Conservation (phyloP, 2,113 vertebrate genomes). For the Sinocyclocheilus anophthalmus region DNA sequence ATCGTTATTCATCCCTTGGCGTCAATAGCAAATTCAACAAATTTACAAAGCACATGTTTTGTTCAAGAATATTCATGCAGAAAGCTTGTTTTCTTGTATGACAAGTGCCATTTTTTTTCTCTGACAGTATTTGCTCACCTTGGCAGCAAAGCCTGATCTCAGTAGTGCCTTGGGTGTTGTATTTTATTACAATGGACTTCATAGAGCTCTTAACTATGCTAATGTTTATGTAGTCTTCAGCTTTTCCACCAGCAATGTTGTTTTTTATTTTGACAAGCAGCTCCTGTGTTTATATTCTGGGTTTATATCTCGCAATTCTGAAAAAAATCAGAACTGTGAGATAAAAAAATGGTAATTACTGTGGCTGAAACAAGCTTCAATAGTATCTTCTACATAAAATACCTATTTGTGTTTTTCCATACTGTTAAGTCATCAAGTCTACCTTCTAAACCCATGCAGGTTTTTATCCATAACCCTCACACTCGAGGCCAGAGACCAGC, state of each 20-base stretch:
- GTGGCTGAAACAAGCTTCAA: background rate
- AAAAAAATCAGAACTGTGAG: conserved; percentile 66
- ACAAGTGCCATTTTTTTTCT: background rate
- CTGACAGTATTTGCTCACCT: too few species aligned
- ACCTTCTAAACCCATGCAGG: conserved; percentile 70
- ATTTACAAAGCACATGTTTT: background rate
- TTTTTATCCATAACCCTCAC: conserved; percentile 97
- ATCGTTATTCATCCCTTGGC: background rate
- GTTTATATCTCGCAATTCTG: conserved; percentile 60
- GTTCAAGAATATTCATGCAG: background rate
- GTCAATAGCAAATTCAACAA: background rate
- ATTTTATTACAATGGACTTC: background rate
- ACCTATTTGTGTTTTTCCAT: background rate
- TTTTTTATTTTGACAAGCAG: background rate
- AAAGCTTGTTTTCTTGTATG: background rate
- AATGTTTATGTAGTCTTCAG: too few species aligned
- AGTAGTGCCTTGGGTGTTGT: background rate
- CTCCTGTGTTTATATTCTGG: background rate
- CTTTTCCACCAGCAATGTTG: too few species aligned
- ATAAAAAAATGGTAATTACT: conserved; percentile 85
- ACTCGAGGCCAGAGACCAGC: conserved; percentile 76
- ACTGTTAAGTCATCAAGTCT: background rate
- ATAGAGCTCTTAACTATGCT: too few species aligned
- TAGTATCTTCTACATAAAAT: background rate
- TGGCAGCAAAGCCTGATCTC: background rate